Evolutionary conservation across 2,113 vertebrate species (phyloP), one percentile per base, ranked within the genome.

Genomic region (Austrofundulus limnaeus): DNA sequence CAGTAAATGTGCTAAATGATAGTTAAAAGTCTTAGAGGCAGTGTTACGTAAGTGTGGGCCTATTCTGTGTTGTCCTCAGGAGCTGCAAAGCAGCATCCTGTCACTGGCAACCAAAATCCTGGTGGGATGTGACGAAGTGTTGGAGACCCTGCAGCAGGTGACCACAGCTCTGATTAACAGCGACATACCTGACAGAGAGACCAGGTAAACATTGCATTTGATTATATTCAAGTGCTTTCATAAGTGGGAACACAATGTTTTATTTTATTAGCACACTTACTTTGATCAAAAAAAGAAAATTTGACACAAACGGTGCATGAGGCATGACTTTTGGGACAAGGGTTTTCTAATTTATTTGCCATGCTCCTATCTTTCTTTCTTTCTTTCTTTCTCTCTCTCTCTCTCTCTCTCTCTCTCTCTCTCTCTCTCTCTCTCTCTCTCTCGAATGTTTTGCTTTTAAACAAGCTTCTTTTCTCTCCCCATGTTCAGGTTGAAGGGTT

Each of bases 111-210:
- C 95, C 4, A 98, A 98, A 88, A 95, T 99, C 76, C 87, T 99
- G 84, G 94, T 94, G 23, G 96, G 97, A 72, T 99, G 96, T 71
- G 97, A 99, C 83, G 96, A 99, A 91, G 97, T 98, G 28, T 87
- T 99, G 77, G 97, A 99, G 91, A 98, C 95, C 78, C 92, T 99
- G 52, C 96, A 98, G 77, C 95, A 96, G 83, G 96, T 99, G 79
- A 99, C 96, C 52, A 96, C 94, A 17, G 94, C 95, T 51, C 93
- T 99, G 60, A 96, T 99, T 65, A 95, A 96, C 90, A 96, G 96
- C 64, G 95, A 97, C 81, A 89, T 96, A 74, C 53, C 89, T 15
- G 96, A 98, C 70, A 92, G 93, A 66, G 96, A 98, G 59, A 94
- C 92, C 80, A 96, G 97, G 97, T 99, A 51, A 80, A 31, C 12